Evolutionary conservation across 92 coral and sea anemone species (phyloP), one percentile per base, ranked within the genome.

Genomic region (Parazoanthus atlanticus): DNA sequence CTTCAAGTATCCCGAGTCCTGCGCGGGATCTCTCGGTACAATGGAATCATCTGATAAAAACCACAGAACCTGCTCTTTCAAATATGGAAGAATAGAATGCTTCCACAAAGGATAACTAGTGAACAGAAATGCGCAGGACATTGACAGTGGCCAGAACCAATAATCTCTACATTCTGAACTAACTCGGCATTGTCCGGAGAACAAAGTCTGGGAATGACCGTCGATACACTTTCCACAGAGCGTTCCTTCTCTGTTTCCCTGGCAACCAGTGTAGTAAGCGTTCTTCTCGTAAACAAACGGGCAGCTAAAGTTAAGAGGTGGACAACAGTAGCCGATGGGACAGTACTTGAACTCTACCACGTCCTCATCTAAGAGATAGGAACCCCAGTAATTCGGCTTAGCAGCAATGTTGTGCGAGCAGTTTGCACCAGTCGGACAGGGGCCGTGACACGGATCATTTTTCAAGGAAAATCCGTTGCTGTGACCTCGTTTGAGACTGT

Each of bases 291-390:
- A 2, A 43, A 43, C 32, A 79, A 78, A 90, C 33, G 26, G 66
- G 67, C 92, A 86, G 3, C 23, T 73, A 73, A 56, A 74, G 54
- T 72, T 86, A 74, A 28, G 73, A 69, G 74, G 17, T n/a, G 78
- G 40, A 49, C 92, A 90, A 46, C 92, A 90, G 78, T 90, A 90
- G 13, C 86, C 87, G 16, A 36, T 66, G 23, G 92, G 92, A 64
- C 92, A 90, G 43, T 79, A 30, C 49, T 21, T 74, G 72, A 90
- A 90, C 34, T 74, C 17, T 8, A 80, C 90, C 17, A 34, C 15
- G 9, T 90, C 86, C 31, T 64, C 70, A n/a, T 21, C n/a, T 2
- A 86, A 33, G 33, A 89, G 86, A 12, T 78, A 86, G 74, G 28
- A 69, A 5, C 92, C 92, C 92, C 92, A 90, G 76, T 78, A 86